A percentile compares a stretch with the other conserved stretches of the same genome.
Conservation (phyloP, 1,140 invertebrate genomes). For the Euglossa dilemma region DNA sequence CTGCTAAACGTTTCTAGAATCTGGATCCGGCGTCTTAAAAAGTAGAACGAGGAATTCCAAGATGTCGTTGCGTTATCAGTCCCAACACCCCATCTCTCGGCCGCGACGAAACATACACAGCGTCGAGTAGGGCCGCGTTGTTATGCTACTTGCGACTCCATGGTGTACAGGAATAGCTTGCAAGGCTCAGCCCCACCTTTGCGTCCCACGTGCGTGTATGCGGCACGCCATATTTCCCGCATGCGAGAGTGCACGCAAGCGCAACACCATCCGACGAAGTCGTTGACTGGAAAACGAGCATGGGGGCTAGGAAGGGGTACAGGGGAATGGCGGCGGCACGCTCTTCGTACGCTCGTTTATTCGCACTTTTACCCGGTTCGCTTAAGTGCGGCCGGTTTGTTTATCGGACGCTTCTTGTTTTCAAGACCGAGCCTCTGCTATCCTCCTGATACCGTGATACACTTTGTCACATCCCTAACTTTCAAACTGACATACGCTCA, state of each 20-base stretch:
- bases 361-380: slow-evolving; percentile 45
- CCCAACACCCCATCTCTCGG: not conserved
- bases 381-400: slow-evolving; percentile 35
- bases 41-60: slow-evolving; percentile 13
- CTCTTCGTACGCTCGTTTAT: slow-evolving; percentile 40
- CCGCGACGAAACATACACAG: slow-evolving; percentile 29
- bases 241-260: slow-evolving; percentile 49
- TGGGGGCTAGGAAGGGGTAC: not conserved
- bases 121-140: slow-evolving; percentile 56
- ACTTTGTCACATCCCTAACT: not conserved
- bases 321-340: not conserved
- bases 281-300: slow-evolving; percentile 58
- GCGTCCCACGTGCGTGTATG: slow-evolving; percentile 39
- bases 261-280: slow-evolving; percentile 51
- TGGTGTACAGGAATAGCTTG: slow-evolving; percentile 67
- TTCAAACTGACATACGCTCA: not conserved
- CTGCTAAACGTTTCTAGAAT: not conserved
- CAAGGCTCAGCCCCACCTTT: slow-evolving; percentile 32
- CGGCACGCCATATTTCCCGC: slow-evolving; percentile 55
- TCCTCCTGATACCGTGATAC: not conserved
- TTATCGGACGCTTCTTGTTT: slow-evolving; percentile 25
- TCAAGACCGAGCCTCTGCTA: not conserved
- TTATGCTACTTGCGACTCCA: slow-evolving; percentile 67
- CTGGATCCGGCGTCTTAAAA: no score
- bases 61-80: slow-evolving; percentile 16